Evolutionary conservation across 2,888 invertebrate genomes (phyloP), one percentile per base, ranked within the genome.

Genomic region (Thecophora atra): DNA sequence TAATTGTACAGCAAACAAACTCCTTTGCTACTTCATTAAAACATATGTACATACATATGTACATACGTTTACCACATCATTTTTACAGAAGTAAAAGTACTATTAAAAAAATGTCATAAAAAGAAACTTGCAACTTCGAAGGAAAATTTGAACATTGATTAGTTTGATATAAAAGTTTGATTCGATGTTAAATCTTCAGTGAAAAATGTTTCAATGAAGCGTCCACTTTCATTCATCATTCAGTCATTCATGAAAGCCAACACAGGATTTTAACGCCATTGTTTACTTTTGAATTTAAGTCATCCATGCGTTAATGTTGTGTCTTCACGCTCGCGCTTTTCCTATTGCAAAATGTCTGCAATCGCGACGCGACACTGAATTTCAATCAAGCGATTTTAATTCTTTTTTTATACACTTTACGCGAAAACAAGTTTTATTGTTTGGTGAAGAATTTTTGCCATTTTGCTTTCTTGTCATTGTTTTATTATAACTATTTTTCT

Each of bases 401-500:
- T n/a, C 67, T 70, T 28, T 71, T 76, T 63, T 70, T 69, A 65
- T 72, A 47, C 37, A 70, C 67, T 71, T 64, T 71, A 65, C 76
- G 19, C 44, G 8, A 24, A 42, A 42, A 4, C 0, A 17, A 19
- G 28, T 28, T 26, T 54, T 30, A 5, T 52, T 2, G 24, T 28
- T 28, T 30, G 17, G 28, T 28, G 60, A 60, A 60, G 7, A 30
- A 72, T 68, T 75, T 58, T 56, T 75, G 80, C 75, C 76, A 68
- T 73, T 74, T 47, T 51, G 15, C 19, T 28, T 30, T 37, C 19
- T 51, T 28, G 54, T 28, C 51, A 66, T 51, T 66, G 54, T 66
- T 66, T 52, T 66, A 26, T 1, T 66, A 52, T 60, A 51, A 66
- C 60, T 60, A 65, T 37, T 66, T 71, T 71, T 47, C 72, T 72